Conservation (phyloP, 2,888 invertebrate species). For the Dendrolimus pini region DNA sequence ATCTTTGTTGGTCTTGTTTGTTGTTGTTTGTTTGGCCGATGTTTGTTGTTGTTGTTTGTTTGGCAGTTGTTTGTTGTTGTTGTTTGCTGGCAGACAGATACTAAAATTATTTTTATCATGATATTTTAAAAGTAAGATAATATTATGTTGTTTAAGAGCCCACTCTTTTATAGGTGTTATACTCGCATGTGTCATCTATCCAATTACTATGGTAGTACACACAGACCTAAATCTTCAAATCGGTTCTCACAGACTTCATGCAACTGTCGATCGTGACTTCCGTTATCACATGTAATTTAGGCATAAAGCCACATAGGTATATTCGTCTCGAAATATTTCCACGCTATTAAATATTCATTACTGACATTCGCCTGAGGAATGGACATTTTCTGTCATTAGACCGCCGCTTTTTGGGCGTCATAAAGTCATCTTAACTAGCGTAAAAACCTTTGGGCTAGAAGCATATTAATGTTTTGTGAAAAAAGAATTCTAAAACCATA, state of each 20-base stretch:
- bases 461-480: not conserved
- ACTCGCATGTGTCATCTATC: too few relatives aligned
- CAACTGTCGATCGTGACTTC: conserved; percentile 9
- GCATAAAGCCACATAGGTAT: conserved; percentile 39
- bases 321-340: conserved; percentile 43
- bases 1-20: too few relatives aligned
- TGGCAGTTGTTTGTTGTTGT: too few relatives aligned
- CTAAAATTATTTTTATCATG: too few relatives aligned
- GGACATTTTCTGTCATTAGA: conserved; percentile 58
- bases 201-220: too few relatives aligned
- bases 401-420: conserved; percentile 36
- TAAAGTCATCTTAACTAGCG: conserved; percentile 21
- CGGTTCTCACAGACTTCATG: not conserved
- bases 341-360: conserved; percentile 73
- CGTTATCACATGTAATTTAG: conserved; percentile 45
- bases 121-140: too few relatives aligned
- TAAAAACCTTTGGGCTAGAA: conserved; percentile 12
- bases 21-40: too few relatives aligned
- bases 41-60: too few relatives aligned
- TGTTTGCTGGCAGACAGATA: too few relatives aligned
- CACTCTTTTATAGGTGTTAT: too few relatives aligned
- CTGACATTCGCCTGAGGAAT: conserved; percentile 33
- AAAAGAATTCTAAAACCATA: not conserved
- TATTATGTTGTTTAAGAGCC: too few relatives aligned
- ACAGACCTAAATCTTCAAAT: too few relatives aligned